Base-by-base conservation (phyloP, 30 jellyfish, hydroid and myxozoan species). In the Mastigias papua region DNA sequence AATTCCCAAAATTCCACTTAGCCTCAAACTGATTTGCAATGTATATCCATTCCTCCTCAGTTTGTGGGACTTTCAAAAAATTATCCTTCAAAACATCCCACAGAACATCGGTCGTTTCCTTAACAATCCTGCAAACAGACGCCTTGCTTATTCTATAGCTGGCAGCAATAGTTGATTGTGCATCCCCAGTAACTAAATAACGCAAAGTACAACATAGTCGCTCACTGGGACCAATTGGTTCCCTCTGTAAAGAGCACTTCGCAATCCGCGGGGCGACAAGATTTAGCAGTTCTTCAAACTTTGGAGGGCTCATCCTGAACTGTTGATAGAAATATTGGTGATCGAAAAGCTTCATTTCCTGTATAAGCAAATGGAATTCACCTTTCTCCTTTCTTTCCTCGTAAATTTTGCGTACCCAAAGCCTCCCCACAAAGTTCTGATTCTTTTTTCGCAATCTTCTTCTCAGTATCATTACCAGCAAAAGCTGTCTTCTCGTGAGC, bases 331-430 rank as follows among this genome's bases (percentile, higher is more conserved):
- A 73, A 48, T 73, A 73, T 73, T 73, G 34, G 22, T 30, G 34
- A 57, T 57, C 69, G 69, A 17, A 23, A 3, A 57, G 69, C 19
- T 23, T 57, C 69, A 78, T 79, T 51, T 78, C 79, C 19, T 48
- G 50, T 20, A 80, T 69, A 23, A 65, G 51, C 21, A 82, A 85
- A 57, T 82, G 85, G 48, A 31, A 82, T 46, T 68, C 92, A 11
- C 78, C 92, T 22, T 81, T 81, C 17, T 58, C 37, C 62, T 51
- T 54, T 1, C 87, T 71, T 58, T 76, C 90, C 25, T 61, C 42
- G 90, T 80, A 66, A 22, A 82, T 68, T 61, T 82, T 82, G 34
- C 86, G 62, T 33, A 69, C 51, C 92, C 92, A 68, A 64, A 84
- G 72, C 30, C 87, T 65, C 34, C 72, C 72, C 57, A 66, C 72